Percentiles rank a stretch among this genome's conserved stretches.
Conservation (phyloP, 2,888 invertebrate species). For the Schizaphis graminum region DNA sequence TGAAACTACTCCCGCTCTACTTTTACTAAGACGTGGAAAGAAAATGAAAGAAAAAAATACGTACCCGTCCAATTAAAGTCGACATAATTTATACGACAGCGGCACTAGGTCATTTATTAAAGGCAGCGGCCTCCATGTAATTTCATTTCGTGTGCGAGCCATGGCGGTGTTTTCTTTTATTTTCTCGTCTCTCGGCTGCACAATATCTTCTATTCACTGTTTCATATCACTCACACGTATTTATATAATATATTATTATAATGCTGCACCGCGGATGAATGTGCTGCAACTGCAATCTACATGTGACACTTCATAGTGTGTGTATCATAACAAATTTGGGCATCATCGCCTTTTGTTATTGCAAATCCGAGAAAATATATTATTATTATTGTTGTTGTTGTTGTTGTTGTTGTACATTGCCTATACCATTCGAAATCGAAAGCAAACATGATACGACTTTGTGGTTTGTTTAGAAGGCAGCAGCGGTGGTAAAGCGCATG, state of each 20-base stretch:
- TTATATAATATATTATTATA: background rate
- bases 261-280: background rate
- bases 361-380: background rate
- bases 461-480: background rate
- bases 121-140: conserved; percentile 27
- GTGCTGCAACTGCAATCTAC: background rate
- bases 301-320: background rate
- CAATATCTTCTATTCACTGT: background rate
- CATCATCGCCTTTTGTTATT: background rate
- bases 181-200: background rate
- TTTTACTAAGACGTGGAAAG: background rate
- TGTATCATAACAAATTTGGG: background rate
- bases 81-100: conserved; percentile 49
- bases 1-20: background rate
- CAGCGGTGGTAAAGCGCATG: background rate
- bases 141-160: conserved; percentile 34
- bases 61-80: conserved; percentile 54
- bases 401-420: no score
- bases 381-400: background rate
- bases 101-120: conserved; percentile 47
- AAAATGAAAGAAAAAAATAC: conserved; percentile 17
- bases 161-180: background rate
- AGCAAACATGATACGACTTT: background rate
- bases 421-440: background rate
- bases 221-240: background rate